These are phyloP conservation scores for Chelonus formosanus DNA, from an alignment of 2,888 invertebrate species.

Conservation along the genomic window DNA sequence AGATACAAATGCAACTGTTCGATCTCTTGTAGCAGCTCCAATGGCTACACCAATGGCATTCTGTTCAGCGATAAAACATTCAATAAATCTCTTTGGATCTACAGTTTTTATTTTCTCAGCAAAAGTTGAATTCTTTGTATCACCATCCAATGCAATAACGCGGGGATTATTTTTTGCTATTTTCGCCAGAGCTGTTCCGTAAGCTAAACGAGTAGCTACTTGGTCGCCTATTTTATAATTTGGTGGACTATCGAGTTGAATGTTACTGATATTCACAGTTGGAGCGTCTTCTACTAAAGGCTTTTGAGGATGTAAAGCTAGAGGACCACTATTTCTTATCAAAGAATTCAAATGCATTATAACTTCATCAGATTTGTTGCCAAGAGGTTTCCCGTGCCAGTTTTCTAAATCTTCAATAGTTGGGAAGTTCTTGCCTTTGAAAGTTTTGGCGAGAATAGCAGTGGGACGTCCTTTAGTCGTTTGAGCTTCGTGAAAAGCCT, in stretches of 20 bases:
- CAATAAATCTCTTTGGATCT: constrained; percentile 82
- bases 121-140: constrained; percentile 98
- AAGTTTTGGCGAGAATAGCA: constrained; percentile 94
- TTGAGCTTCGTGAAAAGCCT: constrained; percentile 83
- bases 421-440: constrained; percentile 90
- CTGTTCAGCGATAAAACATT: constrained; percentile 99
- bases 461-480: constrained; percentile 84
- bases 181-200: constrained; percentile 93
- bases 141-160: constrained; percentile 95
- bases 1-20: constrained; percentile 93
- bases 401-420: constrained; percentile 92
- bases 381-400: constrained; percentile 98
- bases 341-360: constrained; percentile 72
- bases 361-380: constrained; percentile 78
- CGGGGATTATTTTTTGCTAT: constrained; percentile 71
- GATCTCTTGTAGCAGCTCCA: constrained; percentile 91
- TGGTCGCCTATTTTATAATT: constrained; percentile 79
- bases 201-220: constrained; percentile 91
- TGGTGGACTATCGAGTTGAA: constrained; percentile 82
- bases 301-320: constrained; percentile 71
- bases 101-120: constrained; percentile 88
- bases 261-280: constrained; percentile 75
- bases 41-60: constrained; percentile 96
- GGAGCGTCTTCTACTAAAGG: constrained; percentile 77
- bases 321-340: constrained; percentile 75